Conservation (phyloP, 2,888 invertebrate species). For the Cephus sareptanus region DNA sequence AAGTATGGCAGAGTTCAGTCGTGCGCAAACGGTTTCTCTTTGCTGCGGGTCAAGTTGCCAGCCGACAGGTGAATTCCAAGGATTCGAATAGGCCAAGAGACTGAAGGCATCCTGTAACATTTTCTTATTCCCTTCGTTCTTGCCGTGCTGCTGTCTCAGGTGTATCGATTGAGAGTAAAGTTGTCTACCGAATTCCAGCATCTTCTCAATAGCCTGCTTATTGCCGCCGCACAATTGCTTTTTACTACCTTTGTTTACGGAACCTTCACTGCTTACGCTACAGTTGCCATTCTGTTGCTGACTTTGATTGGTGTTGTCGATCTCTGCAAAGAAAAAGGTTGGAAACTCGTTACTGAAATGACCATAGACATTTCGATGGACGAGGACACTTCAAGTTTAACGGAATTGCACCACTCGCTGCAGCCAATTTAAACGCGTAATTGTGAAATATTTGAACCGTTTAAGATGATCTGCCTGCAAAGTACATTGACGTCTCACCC, state of each 20-base stretch:
- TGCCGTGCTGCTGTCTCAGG: slow-evolving; percentile 83
- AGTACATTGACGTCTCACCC: slow-evolving; percentile 69
- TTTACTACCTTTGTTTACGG: slow-evolving; percentile 52
- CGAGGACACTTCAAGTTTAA: neutral
- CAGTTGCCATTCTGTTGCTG: slow-evolving; percentile 45
- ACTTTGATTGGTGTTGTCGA: slow-evolving; percentile 62
- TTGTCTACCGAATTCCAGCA: slow-evolving; percentile 94
- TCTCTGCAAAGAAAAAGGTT: slow-evolving; percentile 61
- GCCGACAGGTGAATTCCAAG: slow-evolving; percentile 96
- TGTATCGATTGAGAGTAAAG: slow-evolving; percentile 91
- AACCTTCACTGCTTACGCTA: slow-evolving; percentile 39
- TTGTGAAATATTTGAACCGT: neutral
- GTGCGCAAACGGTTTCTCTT: slow-evolving; percentile 94
- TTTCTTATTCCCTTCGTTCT: slow-evolving; percentile 85
- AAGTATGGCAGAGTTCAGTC: slow-evolving; percentile 97
- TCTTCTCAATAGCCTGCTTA: slow-evolving; percentile 89
- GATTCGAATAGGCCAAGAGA: slow-evolving; percentile 96
- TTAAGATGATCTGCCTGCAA: neutral
- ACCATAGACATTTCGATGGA: neutral
- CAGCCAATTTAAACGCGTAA: neutral
- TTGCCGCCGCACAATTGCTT: slow-evolving; percentile 75
- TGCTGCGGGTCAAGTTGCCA: slow-evolving; percentile 96
- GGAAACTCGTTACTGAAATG: neutral
- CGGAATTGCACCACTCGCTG: neutral
- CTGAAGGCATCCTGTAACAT: slow-evolving; percentile 98